phyloP scores from a whole-genome alignment of 1,140 invertebrate species.

The Scaptomyza graminum region DNA sequence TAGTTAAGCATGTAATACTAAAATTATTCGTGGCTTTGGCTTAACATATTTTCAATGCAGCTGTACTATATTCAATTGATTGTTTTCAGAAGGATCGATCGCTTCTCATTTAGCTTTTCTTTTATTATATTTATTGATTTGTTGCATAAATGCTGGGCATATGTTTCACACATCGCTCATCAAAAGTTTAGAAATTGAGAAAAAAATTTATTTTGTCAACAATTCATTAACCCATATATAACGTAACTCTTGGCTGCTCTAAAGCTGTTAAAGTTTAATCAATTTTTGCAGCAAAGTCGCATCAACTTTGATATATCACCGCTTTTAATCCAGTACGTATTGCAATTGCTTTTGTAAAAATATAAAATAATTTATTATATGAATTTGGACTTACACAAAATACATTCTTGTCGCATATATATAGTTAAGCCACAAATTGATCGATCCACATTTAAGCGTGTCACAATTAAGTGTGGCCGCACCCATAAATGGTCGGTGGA shows the following conservation, averaged over 20 bases:
- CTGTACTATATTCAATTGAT: neutral
- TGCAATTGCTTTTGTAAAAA: neutral
- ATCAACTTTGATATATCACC: constrained; percentile 32
- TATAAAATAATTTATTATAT: neutral
- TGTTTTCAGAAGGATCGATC: constrained; percentile 31
- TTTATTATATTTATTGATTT: neutral
- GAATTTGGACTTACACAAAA: neutral
- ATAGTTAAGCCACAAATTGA: constrained; percentile 97
- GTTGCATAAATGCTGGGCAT: neutral
- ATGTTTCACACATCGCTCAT: too few species aligned
- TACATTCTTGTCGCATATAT: constrained; percentile 52
- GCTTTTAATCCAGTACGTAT: constrained; percentile 50
- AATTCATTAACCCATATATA: too few species aligned
- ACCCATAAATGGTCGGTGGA: constrained; percentile 97
- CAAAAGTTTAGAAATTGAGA: too few species aligned
- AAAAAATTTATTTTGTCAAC: too few species aligned
- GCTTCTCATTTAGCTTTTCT: neutral
- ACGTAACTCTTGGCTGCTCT: too few species aligned
- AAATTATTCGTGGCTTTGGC: constrained; percentile 44
- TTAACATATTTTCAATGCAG: constrained; percentile 52
- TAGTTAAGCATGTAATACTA: neutral
- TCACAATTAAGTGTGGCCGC: constrained; percentile 95
- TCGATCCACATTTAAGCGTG: constrained; percentile 92
- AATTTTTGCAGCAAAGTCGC: neutral
- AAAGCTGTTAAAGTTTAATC: too few species aligned